Percentiles rank a stretch among this genome's conserved stretches.
Conservation (phyloP, 2,797 vertebrate species). For the Molossus alvarezi region DNA sequence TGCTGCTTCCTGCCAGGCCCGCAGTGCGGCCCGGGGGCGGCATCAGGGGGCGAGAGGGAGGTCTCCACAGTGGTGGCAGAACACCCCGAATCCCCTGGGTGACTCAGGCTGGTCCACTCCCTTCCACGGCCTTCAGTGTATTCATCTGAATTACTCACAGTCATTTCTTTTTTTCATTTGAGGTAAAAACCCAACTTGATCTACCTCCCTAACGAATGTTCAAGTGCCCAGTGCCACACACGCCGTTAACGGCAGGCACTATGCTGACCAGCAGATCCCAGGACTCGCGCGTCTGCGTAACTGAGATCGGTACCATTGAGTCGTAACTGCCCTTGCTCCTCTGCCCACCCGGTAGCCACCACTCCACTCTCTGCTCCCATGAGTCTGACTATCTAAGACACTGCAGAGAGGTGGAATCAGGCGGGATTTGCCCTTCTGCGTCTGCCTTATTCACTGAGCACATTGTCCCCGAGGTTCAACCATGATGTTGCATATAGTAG, state of each 20-base stretch:
- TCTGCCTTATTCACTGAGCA: neutral
- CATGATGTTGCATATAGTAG: neutral
- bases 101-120: neutral
- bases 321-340: neutral
- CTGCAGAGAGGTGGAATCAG: neutral
- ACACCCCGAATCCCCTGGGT: neutral
- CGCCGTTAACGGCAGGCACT: neutral
- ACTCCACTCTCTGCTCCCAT: neutral
- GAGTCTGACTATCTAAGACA: neutral
- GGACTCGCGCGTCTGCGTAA: neutral
- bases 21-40: fast-evolving
- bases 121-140: neutral
- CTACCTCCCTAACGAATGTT: neutral
- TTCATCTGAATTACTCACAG: neutral
- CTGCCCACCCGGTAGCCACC: neutral
- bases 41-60: fast-evolving
- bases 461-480: neutral
- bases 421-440: neutral
- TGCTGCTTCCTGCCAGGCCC: neutral
- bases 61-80: neutral
- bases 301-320: neutral
- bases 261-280: neutral
- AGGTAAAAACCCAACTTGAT: neutral
- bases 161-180: neutral
- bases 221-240: neutral